These are phyloP conservation scores for Drosophila lacteicornis DNA, from an alignment of 1,140 invertebrate species.

Conservation along the genomic window DNA sequence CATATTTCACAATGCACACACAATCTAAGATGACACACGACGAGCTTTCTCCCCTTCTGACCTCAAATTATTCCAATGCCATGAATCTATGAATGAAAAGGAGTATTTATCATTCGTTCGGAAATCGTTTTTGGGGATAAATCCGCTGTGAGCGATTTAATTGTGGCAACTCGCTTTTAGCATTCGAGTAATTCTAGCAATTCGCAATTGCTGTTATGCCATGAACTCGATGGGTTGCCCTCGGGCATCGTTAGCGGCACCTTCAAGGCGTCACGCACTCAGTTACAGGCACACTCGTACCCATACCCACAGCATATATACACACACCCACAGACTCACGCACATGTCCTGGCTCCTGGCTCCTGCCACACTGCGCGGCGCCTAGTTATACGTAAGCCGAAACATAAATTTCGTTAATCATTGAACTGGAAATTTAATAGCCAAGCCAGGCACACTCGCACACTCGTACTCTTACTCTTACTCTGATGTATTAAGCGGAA, in stretches of 20 bases:
- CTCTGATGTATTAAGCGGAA: constrained; percentile 9
- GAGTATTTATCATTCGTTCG: neutral
- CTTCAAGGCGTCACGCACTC: constrained; percentile 73
- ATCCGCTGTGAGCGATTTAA: constrained; percentile 14
- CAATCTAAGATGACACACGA: constrained; percentile 3
- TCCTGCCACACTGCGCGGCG: constrained; percentile 4
- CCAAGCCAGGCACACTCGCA: constrained; percentile 62
- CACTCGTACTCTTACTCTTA: constrained; percentile 10
- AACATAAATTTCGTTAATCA: constrained; percentile 84
- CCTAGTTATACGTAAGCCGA: constrained; percentile 68
- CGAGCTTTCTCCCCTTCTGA: neutral
- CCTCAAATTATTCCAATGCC: constrained; percentile 12
- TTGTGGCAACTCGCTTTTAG: constrained; percentile 5
- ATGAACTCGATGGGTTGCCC: constrained; percentile 30
- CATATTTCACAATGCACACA: constrained; percentile 5
- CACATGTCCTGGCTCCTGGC: constrained; percentile 2
- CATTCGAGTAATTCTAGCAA: neutral
- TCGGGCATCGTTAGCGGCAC: constrained; percentile 58
- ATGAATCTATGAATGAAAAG: constrained; percentile 8
- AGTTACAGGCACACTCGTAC: constrained; percentile 10
- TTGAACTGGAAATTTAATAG: constrained; percentile 83
- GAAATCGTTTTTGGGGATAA: constrained; percentile 5
- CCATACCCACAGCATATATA: neutral
- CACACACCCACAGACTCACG: constrained; percentile 3
- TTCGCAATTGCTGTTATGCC: constrained; percentile 32